A percentile compares a stretch with the other conserved stretches of the same genome.
These are phyloP conservation scores for Anhinga anhinga DNA, from an alignment of 2,113 vertebrate species.

Conservation along the genomic window DNA sequence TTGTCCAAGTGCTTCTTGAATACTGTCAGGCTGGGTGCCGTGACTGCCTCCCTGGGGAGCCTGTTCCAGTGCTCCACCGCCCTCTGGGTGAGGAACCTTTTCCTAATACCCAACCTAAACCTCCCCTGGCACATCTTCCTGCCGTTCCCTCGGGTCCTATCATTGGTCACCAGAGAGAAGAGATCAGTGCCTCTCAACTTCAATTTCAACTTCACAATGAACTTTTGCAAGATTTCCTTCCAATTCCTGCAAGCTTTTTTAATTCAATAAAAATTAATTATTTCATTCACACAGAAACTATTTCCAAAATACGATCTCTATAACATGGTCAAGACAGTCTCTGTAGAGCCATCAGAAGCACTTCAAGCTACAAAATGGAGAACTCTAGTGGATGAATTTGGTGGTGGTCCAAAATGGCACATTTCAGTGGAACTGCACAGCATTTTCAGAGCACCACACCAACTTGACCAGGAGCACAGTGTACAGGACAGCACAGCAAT, in stretches of 20 bases:
- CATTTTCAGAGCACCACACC: neutral
- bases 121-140: no score
- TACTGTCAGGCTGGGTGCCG: no score
- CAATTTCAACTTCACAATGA: neutral
- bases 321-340: neutral
- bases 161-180: no score
- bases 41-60: no score
- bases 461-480: rapidly evolving
- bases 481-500: neutral
- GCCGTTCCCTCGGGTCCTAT: no score
- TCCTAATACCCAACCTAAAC: no score
- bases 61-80: no score
- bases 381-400: neutral
- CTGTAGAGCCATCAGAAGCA: neutral
- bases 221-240: neutral
- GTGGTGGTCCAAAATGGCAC: rapidly evolving
- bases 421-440: neutral
- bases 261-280: neutral
- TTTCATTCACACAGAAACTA: neutral
- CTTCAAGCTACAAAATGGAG: neutral
- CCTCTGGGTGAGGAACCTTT: no score
- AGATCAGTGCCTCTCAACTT: no score
- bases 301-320: neutral
- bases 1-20: no score
- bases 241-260: neutral